These are phyloP conservation scores for human (Homo sapiens) DNA, from an alignment of 2,113 vertebrate species.

Conservation along the genomic window DNA sequence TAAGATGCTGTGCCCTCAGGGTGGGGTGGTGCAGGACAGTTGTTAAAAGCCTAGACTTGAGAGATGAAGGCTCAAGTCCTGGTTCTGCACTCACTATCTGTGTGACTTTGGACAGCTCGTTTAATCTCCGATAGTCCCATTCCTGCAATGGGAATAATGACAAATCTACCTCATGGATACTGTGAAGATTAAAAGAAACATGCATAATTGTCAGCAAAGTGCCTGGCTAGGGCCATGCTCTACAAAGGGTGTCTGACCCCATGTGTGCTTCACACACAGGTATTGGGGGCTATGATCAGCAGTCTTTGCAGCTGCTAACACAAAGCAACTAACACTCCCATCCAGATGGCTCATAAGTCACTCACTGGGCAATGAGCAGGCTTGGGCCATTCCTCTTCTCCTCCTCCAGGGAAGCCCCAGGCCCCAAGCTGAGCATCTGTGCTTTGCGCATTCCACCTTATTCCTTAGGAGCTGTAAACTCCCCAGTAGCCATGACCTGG, in stretches of 20 bases:
- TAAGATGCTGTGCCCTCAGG: background rate
- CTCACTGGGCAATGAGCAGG: background rate
- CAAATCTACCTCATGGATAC: background rate
- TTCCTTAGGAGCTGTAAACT: background rate
- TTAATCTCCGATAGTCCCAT: background rate
- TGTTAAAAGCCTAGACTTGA: background rate
- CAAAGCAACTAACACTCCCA: background rate
- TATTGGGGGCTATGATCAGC: background rate
- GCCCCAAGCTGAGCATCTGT: background rate
- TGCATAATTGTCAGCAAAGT: background rate
- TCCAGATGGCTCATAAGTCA: background rate
- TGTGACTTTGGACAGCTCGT: background rate
- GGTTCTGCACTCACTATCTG: background rate
- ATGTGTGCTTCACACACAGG: accelerated
- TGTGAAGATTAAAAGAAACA: background rate
- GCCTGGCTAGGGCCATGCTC: accelerated
- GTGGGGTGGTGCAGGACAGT: background rate
- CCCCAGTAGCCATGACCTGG: background rate
- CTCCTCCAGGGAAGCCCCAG: background rate
- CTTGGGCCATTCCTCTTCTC: background rate
- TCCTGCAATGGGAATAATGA: background rate
- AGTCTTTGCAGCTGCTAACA: background rate
- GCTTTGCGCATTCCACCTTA: background rate
- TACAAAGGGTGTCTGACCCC: background rate
- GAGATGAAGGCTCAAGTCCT: background rate